Evolutionary conservation across 2,113 vertebrate species (phyloP), one percentile per base, ranked within the genome.

Genomic region (Anolis carolinensis): DNA sequence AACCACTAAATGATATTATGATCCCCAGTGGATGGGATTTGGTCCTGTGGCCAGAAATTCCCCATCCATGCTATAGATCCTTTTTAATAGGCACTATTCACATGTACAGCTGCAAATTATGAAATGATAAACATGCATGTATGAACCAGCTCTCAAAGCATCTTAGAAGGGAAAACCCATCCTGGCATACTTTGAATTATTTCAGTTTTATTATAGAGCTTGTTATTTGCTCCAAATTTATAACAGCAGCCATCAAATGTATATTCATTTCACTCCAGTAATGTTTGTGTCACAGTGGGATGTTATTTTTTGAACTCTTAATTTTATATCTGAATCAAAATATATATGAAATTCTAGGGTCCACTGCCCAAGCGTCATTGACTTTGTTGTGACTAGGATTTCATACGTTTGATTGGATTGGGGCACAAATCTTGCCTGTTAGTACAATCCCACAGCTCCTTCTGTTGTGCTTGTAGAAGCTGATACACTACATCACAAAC

Each of bases 151-250:
- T 44, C 68, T 44, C 36, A 67, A 81, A 82, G 59, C 55, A 1
- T 1, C 0, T 4, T 23, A 0, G 0, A 62, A 32, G 34, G 32
- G 0, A 4, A 0, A 25, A 65, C 18, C 18, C 2, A 59, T 25
- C 8, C 3, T 75, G 1, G 36, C 36, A 62, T 5, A 2, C 74
- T 36, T 32, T 50, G 25, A 0, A 7, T 21, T 36, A 21, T 18
- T 36, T 52, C 44, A 6, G 3, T 30, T 5, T 36, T 8, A 36
- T 30, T 16, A 0, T 2, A 52, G 32, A 52, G 5, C 0, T 59
- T 13, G 18, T 2, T 0, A n/a, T 36, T 44, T 48, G 21, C 77
- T 77, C 21, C 9, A 30, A 5, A 5, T 73, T 13, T 18, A 50
- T 6, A 76, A 76, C 44, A 68, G 65, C 65, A 70, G 39, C 67